Evolutionary conservation across 2,888 invertebrate species (phyloP), one percentile per base, ranked within the genome.

Genomic region (Agrotis ipsilon): DNA sequence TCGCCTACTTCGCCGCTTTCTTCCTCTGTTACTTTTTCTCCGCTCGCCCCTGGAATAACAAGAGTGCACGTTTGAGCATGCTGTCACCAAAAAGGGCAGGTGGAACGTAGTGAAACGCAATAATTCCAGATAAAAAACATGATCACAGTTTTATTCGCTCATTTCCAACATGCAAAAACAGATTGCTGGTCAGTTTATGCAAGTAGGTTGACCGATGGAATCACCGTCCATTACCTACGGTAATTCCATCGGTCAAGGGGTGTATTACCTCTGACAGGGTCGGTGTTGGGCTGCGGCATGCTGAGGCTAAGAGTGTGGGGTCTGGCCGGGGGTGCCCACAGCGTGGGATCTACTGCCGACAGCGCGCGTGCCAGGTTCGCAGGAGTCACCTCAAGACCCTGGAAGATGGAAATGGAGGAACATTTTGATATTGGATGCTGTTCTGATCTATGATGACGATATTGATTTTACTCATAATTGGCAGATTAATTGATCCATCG

Each of bases 251-350:
- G 27, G 5, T 7, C 7, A 9, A 0, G 6, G 18, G 13, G 49
- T 19, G 9, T 45, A 14, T 69, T 86, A 94, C 95, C 95, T 83
- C 91, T 87, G 58, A 89, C 89, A 21, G 92, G 84, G 62, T 93
- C 92, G 14, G 91, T 86, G 82, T 87, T 88, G 79, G 97, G 96
- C 70, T 97, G 96, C 45, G 97, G 97, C 90, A 97, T 94, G 87
- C 97, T 97, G 80, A 98, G 96, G 92, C 97, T 97, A 68, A 98
- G 96, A 0, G 98, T 98, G 45, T 97, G 97, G 0, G 98, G 98
- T 61, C 98, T 95, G 55, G 97, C 94, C 1, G 98, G 97, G 7
- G 97, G 96, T 54, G 97, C 97, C 97, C 97, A 97, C 78, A 97
- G 90, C 59, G 97, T 95, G 0, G 97, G 97, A 88, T 97, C 97